Percentiles rank a stretch among this genome's conserved stretches.
phyloP scores from a whole-genome alignment of 2,113 vertebrate species.

The Oreochromis spilurus region DNA sequence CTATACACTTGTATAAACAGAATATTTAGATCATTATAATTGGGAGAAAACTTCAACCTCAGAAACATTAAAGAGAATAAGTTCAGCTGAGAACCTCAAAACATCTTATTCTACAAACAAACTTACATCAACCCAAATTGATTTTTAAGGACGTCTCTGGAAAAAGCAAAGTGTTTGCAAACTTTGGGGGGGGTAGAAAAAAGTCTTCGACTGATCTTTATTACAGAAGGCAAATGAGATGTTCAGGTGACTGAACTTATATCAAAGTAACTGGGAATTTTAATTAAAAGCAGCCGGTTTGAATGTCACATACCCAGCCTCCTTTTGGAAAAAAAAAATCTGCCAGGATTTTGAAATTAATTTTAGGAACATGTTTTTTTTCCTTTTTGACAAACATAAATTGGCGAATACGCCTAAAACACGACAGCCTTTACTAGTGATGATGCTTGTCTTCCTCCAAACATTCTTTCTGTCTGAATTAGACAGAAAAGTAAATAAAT shows the following conservation, averaged over 20 bases:
- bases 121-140: background rate
- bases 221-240: background rate
- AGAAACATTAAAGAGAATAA: slow-evolving; percentile 39
- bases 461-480: background rate
- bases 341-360: background rate
- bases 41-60: slow-evolving; percentile 6
- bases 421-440: background rate
- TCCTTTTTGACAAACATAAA: background rate
- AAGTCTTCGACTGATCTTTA: background rate
- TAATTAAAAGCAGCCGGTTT: background rate
- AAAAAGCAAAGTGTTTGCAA: background rate
- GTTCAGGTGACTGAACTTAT: background rate
- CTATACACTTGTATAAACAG: slow-evolving; percentile 2
- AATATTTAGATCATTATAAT: slow-evolving; percentile 42
- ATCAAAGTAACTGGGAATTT: background rate
- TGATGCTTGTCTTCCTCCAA: background rate
- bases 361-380: background rate
- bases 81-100: slow-evolving; percentile 1
- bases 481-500: background rate
- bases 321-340: background rate
- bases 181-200: background rate
- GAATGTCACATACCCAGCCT: background rate
- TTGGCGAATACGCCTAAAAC: background rate
- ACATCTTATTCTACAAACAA: background rate
- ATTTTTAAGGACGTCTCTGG: background rate